A percentile compares a stretch with the other conserved stretches of the same genome.
Evolutionary conservation across 2,888 invertebrate genomes (phyloP).

Genomic region (Metopia argyrocephala): DNA sequence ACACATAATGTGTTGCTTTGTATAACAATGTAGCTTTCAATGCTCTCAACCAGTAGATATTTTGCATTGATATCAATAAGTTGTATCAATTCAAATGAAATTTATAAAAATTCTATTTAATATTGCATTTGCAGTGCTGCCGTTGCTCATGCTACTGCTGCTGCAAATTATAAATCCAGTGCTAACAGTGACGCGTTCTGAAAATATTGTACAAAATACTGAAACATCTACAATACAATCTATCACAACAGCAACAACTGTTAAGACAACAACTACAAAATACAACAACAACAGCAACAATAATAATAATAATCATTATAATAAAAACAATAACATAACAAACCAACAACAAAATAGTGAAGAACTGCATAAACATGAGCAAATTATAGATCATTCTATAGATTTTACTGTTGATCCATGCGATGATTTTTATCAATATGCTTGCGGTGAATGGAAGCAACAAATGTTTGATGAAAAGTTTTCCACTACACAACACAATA

Average conservation of each 20-base stretch:
- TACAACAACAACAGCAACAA: neutral
- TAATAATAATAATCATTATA: slow-evolving; percentile 29
- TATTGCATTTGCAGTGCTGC: slow-evolving; percentile 60
- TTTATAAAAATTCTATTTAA: slow-evolving; percentile 62
- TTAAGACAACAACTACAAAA: neutral
- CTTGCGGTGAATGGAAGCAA: slow-evolving; percentile 58
- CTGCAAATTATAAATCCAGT: slow-evolving; percentile 43
- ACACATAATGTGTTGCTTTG: slow-evolving; percentile 60
- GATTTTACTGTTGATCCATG: slow-evolving; percentile 59
- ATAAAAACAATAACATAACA: slow-evolving; percentile 46
- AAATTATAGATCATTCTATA: slow-evolving; percentile 60
- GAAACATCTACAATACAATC: slow-evolving; percentile 30
- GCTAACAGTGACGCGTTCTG: slow-evolving; percentile 36
- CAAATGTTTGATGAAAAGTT: slow-evolving; percentile 18
- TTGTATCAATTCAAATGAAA: slow-evolving; percentile 63
- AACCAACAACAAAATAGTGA: neutral
- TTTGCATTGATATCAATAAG: slow-evolving; percentile 61
- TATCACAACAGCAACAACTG: slow-evolving; percentile 11
- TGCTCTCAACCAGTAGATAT: slow-evolving; percentile 61
- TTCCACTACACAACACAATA: neutral
- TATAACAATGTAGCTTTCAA: slow-evolving; percentile 61
- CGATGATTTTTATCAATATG: slow-evolving; percentile 62
- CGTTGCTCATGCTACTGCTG: slow-evolving; percentile 51
- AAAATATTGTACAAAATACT: slow-evolving; percentile 35
- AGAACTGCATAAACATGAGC: slow-evolving; percentile 52